Percentiles rank a stretch among this genome's conserved stretches.
Evolutionary conservation across 2,797 vertebrate species (phyloP).

Genomic region (Naso thynnoides): DNA sequence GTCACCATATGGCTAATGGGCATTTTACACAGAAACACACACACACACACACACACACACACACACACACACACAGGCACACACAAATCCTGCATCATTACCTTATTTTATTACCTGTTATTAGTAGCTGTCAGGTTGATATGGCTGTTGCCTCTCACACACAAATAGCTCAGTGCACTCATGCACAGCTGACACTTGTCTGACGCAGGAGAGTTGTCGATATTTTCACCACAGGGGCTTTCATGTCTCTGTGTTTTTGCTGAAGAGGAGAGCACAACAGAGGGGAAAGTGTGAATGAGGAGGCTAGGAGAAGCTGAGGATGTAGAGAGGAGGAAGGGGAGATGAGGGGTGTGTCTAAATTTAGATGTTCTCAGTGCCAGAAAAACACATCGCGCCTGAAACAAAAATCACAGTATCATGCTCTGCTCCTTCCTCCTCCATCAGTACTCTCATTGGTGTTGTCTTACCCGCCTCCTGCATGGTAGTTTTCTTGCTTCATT

Average conservation of each 20-base stretch:
- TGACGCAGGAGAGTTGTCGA: slow-evolving; percentile 68
- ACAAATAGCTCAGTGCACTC: slow-evolving; percentile 36
- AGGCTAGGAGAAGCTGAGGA: slow-evolving; percentile 54
- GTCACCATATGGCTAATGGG: slow-evolving; percentile 23
- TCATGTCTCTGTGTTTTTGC: slow-evolving; percentile 55
- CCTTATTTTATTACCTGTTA: slow-evolving; percentile 43
- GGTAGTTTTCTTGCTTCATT: slow-evolving; percentile 2
- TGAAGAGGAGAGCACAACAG: slow-evolving; percentile 60
- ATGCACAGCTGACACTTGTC: slow-evolving; percentile 73
- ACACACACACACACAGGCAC: neutral
- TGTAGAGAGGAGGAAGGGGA: slow-evolving; percentile 62
- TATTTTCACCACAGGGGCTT: slow-evolving; percentile 67
- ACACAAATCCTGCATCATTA: slow-evolving; percentile 16
- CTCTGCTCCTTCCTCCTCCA: slow-evolving; percentile 28
- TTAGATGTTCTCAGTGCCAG: slow-evolving; percentile 77
- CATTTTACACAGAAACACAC: slow-evolving; percentile 4
- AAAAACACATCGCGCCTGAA: slow-evolving; percentile 64
- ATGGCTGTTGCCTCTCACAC: slow-evolving; percentile 29
- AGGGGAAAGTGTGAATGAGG: slow-evolving; percentile 58
- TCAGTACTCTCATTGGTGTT: neutral
- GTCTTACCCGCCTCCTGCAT: neutral
- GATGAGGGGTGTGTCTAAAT: slow-evolving; percentile 74
- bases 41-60: slow-evolving; percentile 1
- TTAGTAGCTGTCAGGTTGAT: slow-evolving; percentile 27
- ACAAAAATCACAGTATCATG: slow-evolving; percentile 61